These are phyloP conservation scores for Tylochromis polylepis DNA, from an alignment of 2,113 vertebrate species.

Conservation along the genomic window DNA sequence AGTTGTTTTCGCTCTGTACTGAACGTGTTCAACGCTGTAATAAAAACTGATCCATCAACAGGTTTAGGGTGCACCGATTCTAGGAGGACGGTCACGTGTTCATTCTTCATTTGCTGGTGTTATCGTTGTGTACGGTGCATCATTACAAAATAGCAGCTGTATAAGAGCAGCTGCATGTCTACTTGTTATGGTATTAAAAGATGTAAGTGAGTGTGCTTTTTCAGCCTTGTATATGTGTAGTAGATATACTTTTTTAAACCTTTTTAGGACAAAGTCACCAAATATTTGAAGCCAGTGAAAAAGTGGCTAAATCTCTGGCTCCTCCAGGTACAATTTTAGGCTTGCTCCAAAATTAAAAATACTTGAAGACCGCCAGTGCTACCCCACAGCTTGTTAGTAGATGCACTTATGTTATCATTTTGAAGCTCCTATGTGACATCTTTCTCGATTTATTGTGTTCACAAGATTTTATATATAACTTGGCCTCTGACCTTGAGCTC, in stretches of 20 bases:
- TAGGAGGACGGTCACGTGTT: rapidly evolving
- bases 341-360: background rate
- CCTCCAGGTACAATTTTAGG: background rate
- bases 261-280: background rate
- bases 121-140: background rate
- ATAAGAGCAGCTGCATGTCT: too few species aligned
- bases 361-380: background rate
- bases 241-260: background rate
- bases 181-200: too few species aligned
- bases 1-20: background rate
- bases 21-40: background rate
- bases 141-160: too few species aligned
- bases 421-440: background rate
- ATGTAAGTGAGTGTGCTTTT: background rate
- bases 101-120: background rate
- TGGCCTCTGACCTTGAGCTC: background rate
- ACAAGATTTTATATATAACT: background rate
- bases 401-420: background rate
- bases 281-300: background rate
- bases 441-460: background rate
- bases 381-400: background rate
- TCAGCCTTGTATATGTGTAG: background rate
- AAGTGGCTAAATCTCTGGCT: background rate
- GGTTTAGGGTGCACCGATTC: background rate
- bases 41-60: background rate